Percentiles rank a stretch among this genome's conserved stretches.
phyloP scores from a whole-genome alignment of 2,888 invertebrate species.

The Tiphia femorata region DNA sequence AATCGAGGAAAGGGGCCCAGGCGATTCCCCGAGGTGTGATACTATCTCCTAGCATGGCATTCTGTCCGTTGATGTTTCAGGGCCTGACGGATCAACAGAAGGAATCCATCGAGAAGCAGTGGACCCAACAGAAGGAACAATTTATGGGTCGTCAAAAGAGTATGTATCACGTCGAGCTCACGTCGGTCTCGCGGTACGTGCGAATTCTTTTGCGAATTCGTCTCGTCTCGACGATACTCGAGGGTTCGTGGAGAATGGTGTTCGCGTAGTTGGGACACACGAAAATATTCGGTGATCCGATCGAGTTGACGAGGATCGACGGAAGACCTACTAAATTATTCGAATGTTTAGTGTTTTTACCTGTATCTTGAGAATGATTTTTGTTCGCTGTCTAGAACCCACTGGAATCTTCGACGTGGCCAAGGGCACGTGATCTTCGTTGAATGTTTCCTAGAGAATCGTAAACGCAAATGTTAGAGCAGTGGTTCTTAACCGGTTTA shows the following conservation, averaged over 20 bases:
- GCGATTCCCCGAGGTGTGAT: conserved; percentile 43
- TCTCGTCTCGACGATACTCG: neutral
- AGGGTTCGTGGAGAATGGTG: neutral
- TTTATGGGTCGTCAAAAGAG: conserved; percentile 91
- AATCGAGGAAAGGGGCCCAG: conserved; percentile 16
- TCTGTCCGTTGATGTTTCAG: conserved; percentile 72
- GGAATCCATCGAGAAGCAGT: conserved; percentile 87
- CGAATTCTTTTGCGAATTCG: neutral
- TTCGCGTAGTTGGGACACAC: no score
- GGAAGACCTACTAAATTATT: no score
- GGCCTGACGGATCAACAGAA: conserved; percentile 88
- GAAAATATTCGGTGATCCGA: no score
- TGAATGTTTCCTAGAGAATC: no score
- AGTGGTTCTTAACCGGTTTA: no score
- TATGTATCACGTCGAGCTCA: conserved; percentile 73
- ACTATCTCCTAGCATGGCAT: conserved; percentile 62
- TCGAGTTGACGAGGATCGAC: no score
- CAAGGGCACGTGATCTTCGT: no score
- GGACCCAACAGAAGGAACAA: conserved; percentile 89
- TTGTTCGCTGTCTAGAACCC: neutral
- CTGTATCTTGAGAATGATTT: neutral
- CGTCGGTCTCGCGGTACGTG: neutral
- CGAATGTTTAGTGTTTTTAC: no score
- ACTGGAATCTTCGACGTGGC: no score
- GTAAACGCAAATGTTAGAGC: no score